Conservation (phyloP, 2,888 invertebrate genomes). For the Cataglyphis cursor region DNA sequence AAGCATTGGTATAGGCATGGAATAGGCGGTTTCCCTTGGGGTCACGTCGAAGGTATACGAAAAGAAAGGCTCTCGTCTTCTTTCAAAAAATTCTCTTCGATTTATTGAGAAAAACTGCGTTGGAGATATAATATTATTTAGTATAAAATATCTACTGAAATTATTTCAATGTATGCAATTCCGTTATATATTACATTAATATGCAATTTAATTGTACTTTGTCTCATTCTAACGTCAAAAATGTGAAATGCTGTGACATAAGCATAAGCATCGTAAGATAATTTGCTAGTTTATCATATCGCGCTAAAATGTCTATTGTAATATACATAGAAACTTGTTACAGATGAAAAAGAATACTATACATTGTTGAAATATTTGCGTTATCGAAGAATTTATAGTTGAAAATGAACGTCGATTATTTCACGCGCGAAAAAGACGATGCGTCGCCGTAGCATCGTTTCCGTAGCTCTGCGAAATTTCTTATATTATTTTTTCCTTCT, state of each 20-base stretch:
- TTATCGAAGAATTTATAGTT: conserved; percentile 14
- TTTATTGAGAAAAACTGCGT: background rate
- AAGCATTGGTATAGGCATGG: conserved; percentile 29
- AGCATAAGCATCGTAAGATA: background rate
- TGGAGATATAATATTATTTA: background rate
- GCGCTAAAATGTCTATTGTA: background rate
- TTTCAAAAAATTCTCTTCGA: conserved; percentile 25
- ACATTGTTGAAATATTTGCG: conserved; percentile 25
- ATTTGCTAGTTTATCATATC: background rate
- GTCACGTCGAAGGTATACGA: conserved; percentile 24
- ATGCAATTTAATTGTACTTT: background rate
- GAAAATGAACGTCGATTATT: conserved; percentile 36
- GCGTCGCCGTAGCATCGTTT: background rate
- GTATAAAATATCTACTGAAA: background rate
- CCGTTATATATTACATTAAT: background rate
- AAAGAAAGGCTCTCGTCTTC: conserved; percentile 40
- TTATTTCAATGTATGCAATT: background rate
- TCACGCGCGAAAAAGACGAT: background rate
- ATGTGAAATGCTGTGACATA: background rate
- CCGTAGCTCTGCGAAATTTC: conserved; percentile 11
- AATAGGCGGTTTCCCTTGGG: conserved; percentile 47
- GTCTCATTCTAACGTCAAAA: background rate
- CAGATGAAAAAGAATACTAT: conserved; percentile 19
- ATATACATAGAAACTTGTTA: conserved; percentile 23
- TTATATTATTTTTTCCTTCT: conserved; percentile 1